Evolutionary conservation across 2,113 vertebrate genomes (phyloP), one percentile per base, ranked within the genome.

Genomic region (Daboia siamensis): DNA sequence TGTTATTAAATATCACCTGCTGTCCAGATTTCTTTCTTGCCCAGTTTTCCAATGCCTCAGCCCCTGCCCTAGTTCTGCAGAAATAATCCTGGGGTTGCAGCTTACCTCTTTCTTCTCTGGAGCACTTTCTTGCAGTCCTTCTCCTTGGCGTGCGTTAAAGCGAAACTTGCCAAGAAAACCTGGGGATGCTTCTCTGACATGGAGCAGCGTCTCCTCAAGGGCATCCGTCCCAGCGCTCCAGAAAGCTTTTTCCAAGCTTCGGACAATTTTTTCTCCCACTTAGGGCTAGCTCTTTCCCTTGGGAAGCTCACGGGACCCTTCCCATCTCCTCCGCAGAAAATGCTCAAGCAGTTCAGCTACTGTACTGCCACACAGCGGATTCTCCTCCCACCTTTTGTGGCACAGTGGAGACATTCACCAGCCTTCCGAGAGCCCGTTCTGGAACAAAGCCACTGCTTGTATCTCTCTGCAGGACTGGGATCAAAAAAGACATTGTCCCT

Each of bases 351-450:
- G 86, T 89, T 20, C 92, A 11, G 54, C 91, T 84, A 26, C 74
- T 44, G 94, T 84, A 26, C 61, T 26, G 94, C 91, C 93, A 84
- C 94, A 86, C 92, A 29, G 89, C 90, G 90, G 91, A 44, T 94
- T 95, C 96, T 91, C 96, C 96, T 95, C 96, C 95, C 94, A 94
- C 95, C 3, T 2, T 69, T 0, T 0, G 87, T 0, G 10, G 88
- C 94, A 97, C 96, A 97, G 94, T 96, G 95, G 85, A 91, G 93
- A 52, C 94, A 95, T 97, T 97, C 94, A 97, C 93, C 20, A 90
- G 0, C 52, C 84, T 92, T 55, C 64, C 92, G 48, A 17, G 61
- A 17, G 61, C 57, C 94, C 44, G 80, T 3, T 0, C 74, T 0
- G 24, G 52, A 96, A 97, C 96, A 97, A 96, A 88, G 33, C 92